Conservation (phyloP, 2,113 vertebrate species). For the Ginglymostoma cirratum region DNA sequence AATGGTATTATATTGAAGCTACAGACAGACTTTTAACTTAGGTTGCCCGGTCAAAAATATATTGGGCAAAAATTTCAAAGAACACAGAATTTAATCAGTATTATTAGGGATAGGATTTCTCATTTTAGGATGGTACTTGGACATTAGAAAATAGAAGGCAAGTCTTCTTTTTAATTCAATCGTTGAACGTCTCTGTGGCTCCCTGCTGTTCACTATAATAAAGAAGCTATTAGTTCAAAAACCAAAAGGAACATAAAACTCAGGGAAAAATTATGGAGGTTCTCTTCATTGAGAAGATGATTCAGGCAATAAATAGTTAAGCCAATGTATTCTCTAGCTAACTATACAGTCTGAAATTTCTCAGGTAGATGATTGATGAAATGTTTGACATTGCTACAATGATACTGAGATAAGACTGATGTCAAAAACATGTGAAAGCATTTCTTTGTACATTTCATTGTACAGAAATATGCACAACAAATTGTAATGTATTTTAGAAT, state of each 20-base stretch:
- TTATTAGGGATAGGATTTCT: not conserved
- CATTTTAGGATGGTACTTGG: not conserved
- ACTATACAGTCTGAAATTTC: not conserved
- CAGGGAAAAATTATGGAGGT: not conserved
- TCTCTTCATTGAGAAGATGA: not conserved
- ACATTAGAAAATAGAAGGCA: not conserved
- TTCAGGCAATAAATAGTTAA: constrained; percentile 1
- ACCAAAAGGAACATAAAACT: not conserved
- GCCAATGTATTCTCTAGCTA: not conserved
- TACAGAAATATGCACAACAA: not conserved
- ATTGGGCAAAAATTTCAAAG: not conserved
- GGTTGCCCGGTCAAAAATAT: not conserved
- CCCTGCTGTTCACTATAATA: not conserved
- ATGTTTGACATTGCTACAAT: not conserved
- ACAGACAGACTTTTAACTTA: not conserved
- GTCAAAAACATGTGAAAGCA: not conserved
- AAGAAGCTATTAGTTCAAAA: not conserved
- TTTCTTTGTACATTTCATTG: not conserved
- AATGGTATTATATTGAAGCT: not conserved
- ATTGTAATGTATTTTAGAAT: not conserved
- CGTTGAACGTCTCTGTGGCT: not conserved
- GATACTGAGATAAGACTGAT: not conserved
- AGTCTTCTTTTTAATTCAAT: not conserved
- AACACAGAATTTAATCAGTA: not conserved
- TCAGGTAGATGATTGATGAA: not conserved